Evolutionary conservation across 2,888 invertebrate genomes (phyloP).

Genomic region (Smittia aterrima): DNA sequence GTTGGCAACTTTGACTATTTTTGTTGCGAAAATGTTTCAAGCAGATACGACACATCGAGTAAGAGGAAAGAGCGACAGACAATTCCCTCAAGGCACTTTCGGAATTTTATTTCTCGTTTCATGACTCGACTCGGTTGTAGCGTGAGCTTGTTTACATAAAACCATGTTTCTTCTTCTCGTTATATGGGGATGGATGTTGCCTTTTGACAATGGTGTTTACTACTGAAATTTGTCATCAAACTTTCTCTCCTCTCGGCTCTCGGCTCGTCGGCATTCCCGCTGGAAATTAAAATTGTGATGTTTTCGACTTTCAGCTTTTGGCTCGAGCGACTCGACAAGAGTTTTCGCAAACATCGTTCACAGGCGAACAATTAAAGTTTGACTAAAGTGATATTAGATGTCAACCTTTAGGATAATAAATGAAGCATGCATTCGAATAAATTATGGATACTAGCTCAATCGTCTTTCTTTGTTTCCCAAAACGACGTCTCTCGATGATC

Average conservation of each 20-base stretch:
- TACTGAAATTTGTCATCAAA: constrained; percentile 10
- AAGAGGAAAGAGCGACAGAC: constrained; percentile 26
- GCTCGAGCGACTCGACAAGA: not conserved
- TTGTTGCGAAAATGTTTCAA: not conserved
- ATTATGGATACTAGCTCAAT: constrained; percentile 21
- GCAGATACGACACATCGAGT: not conserved
- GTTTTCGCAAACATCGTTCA: not conserved
- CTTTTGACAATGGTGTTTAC: constrained; percentile 1
- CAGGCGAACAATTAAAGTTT: constrained; percentile 7
- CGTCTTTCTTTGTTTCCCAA: too few species aligned
- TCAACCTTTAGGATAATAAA: not conserved
- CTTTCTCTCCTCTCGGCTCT: constrained; percentile 20
- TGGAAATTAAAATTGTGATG: constrained; percentile 15
- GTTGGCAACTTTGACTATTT: too few species aligned
- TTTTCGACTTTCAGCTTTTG: constrained; percentile 6
- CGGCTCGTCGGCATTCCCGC: too few species aligned
- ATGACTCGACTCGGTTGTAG: constrained; percentile 39
- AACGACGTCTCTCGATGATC: too few species aligned
- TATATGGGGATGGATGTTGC: not conserved
- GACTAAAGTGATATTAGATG: not conserved
- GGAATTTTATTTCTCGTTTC: constrained; percentile 38
- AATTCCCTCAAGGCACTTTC: constrained; percentile 41
- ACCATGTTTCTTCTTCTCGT: constrained; percentile 26
- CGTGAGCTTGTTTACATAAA: constrained; percentile 38
- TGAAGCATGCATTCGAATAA: constrained; percentile 28